Evolutionary conservation across 2,888 invertebrate species (phyloP).

Genomic region (Boloria euphrosyne): DNA sequence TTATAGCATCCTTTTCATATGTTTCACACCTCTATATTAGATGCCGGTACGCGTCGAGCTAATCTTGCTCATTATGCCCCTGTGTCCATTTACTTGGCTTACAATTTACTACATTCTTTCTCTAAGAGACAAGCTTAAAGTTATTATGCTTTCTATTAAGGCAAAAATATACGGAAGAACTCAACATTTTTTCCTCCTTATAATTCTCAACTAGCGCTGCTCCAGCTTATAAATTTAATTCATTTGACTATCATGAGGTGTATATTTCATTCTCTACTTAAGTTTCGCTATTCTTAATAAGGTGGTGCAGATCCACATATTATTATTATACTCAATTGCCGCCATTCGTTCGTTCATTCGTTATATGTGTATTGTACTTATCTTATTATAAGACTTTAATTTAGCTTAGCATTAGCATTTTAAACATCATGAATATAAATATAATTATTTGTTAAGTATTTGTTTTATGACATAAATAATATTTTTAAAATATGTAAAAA

Average conservation of each 20-base stretch:
- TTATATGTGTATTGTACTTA: not conserved
- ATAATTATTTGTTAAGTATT: too few species aligned
- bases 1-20: not conserved
- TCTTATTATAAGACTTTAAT: not conserved
- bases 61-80: slow-evolving; percentile 7
- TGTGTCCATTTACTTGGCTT: slow-evolving; percentile 12
- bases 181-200: not conserved
- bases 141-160: slow-evolving; percentile 2
- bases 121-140: not conserved
- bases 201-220: too few species aligned
- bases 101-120: slow-evolving; percentile 1
- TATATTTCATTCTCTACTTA: too few species aligned
- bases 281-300: too few species aligned
- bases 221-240: too few species aligned
- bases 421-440: not conserved
- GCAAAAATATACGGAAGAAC: not conserved
- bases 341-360: too few species aligned
- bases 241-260: too few species aligned
- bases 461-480: too few species aligned
- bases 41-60: slow-evolving; percentile 1
- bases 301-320: too few species aligned
- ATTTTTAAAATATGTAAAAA: too few species aligned
- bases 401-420: not conserved
- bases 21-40: slow-evolving; percentile 6
- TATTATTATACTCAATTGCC: too few species aligned